Percentiles rank a stretch among this genome's conserved stretches.
These are phyloP conservation scores for Sesia bembeciformis DNA, from an alignment of 2,888 invertebrate genomes.

Conservation along the genomic window DNA sequence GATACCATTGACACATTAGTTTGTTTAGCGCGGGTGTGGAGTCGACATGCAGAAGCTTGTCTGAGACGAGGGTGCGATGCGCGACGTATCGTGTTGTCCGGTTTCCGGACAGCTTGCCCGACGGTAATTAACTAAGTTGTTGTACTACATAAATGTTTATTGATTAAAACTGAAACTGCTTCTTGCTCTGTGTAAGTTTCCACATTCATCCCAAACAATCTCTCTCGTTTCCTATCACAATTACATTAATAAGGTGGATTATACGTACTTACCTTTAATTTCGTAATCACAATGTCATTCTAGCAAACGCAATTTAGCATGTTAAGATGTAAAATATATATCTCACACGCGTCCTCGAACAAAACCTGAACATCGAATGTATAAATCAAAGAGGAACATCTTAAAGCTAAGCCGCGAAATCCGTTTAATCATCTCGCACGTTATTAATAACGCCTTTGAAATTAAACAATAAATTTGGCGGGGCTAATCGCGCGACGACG, in stretches of 20 bases:
- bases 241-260: too few species aligned
- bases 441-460: conserved; percentile 72
- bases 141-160: conserved; percentile 14
- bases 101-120: conserved; percentile 61
- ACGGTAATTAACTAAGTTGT: conserved; percentile 67
- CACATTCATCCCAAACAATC: too few species aligned
- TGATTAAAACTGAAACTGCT: conserved; percentile 12
- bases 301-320: neutral
- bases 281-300: neutral
- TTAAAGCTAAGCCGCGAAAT: conserved; percentile 58
- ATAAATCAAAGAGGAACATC: conserved; percentile 62
- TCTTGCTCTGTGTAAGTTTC: neutral
- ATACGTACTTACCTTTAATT: neutral
- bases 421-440: conserved; percentile 66
- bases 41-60: conserved; percentile 42
- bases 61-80: conserved; percentile 60
- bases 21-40: neutral
- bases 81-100: conserved; percentile 66
- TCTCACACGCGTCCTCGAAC: conserved; percentile 20
- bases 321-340: neutral
- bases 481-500: conserved; percentile 66
- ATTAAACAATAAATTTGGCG: conserved; percentile 73
- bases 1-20: neutral
- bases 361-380: conserved; percentile 40
- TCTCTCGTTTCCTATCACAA: too few species aligned